Evolutionary conservation across 2,888 invertebrate species (phyloP).

Genomic region (Cephonodes hylas): DNA sequence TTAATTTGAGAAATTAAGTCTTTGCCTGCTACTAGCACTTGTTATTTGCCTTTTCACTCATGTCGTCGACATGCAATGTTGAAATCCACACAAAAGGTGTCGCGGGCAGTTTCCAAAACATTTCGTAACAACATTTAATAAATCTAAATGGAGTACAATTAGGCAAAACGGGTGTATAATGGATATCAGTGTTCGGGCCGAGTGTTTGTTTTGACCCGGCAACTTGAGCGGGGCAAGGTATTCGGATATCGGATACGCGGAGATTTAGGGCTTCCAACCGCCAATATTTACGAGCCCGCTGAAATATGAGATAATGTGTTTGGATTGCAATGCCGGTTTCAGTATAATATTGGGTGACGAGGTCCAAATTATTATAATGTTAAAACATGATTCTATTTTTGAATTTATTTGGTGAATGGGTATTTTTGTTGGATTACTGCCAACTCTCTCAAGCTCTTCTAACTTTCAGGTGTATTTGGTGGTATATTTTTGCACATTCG

Average conservation of each 20-base stretch:
- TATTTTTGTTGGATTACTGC: not conserved
- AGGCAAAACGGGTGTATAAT: not conserved
- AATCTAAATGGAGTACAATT: not conserved
- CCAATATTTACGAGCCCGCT: constrained; percentile 49
- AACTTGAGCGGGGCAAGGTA: constrained; percentile 35
- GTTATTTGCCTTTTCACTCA: too few relatives aligned
- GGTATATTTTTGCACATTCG: too few relatives aligned
- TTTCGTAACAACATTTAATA: not conserved
- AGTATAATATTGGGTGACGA: constrained; percentile 23
- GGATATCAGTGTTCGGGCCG: constrained; percentile 42
- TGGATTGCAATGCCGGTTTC: constrained; percentile 47
- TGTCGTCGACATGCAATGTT: too few relatives aligned
- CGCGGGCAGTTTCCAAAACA: not conserved
- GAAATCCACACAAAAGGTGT: too few relatives aligned
- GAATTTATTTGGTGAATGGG: not conserved
- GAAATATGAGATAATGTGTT: constrained; percentile 64
- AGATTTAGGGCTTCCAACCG: constrained; percentile 56
- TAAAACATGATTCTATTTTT: not conserved
- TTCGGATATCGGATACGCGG: constrained; percentile 37
- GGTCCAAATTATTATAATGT: not conserved
- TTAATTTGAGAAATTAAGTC: too few relatives aligned
- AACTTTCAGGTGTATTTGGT: too few relatives aligned
- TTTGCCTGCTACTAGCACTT: too few relatives aligned
- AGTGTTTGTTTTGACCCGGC: constrained; percentile 43
- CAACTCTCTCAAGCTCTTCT: too few relatives aligned